These are phyloP conservation scores for Elanoides forficatus DNA, from an alignment of 2,113 vertebrate species.

Conservation along the genomic window DNA sequence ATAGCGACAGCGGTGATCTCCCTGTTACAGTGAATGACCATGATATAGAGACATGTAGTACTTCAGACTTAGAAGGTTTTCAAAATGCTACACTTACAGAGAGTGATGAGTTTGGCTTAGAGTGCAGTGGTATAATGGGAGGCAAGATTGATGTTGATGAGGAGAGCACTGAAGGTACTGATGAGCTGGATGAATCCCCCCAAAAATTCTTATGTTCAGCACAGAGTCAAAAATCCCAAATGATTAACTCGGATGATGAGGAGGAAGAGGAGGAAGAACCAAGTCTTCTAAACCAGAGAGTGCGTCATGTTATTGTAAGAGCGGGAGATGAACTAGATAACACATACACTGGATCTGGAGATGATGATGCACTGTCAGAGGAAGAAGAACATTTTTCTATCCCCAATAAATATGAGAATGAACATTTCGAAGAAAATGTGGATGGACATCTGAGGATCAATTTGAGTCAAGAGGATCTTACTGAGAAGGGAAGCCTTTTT, in stretches of 20 bases:
- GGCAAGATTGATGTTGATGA: conserved; percentile 49
- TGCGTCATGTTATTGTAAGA: conserved; percentile 60
- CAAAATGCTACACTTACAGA: conserved; percentile 9
- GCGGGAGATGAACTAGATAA: conserved; percentile 75
- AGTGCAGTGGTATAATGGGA: neutral
- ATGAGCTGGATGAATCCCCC: conserved; percentile 66
- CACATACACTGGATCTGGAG: conserved; percentile 74
- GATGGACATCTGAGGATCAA: neutral
- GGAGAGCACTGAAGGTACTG: conserved; percentile 58
- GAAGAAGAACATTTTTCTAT: conserved; percentile 71
- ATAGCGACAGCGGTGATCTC: conserved; percentile 72
- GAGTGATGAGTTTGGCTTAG: conserved; percentile 54
- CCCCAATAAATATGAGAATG: conserved; percentile 13
- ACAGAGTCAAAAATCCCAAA: neutral
- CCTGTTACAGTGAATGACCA: neutral
- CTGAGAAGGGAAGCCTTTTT: conserved; percentile 28
- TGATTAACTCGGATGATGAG: conserved; percentile 70
- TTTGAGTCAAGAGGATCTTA: conserved; percentile 47
- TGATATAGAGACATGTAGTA: conserved; percentile 53
- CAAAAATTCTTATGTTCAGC: conserved; percentile 24
- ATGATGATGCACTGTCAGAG: conserved; percentile 81
- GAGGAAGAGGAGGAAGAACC: conserved; percentile 67
- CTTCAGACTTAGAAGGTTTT: conserved; percentile 66
- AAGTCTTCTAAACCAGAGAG: conserved; percentile 2
- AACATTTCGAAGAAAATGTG: conserved; percentile 5